Evolutionary conservation across 2,888 invertebrate species (phyloP).

Genomic region (Orchesella flavescens): DNA sequence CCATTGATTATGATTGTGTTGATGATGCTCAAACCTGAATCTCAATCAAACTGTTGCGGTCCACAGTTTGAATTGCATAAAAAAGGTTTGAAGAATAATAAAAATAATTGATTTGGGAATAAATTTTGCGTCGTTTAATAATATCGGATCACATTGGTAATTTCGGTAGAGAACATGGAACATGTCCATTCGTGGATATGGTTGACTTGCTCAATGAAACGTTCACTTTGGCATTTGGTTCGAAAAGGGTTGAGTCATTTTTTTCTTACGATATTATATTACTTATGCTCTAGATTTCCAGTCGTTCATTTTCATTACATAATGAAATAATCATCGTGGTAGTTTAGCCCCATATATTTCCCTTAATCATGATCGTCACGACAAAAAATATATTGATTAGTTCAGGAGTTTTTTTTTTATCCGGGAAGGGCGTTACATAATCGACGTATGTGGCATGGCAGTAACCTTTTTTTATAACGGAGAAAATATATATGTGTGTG

Average conservation of each 20-base stretch:
- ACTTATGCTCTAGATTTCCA: slow-evolving; percentile 25
- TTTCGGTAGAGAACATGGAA: no score
- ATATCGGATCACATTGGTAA: no score
- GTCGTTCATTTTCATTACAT: slow-evolving; percentile 35
- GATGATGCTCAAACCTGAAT: no score
- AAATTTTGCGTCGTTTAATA: no score
- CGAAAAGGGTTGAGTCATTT: slow-evolving; percentile 41
- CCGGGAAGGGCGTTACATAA: slow-evolving; percentile 41
- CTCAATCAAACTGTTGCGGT: no score
- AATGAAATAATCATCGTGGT: slow-evolving; percentile 44
- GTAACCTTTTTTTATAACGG: not conserved
- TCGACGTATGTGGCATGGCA: slow-evolving; percentile 14
- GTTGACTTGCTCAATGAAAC: slow-evolving; percentile 15
- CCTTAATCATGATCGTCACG: slow-evolving; percentile 32
- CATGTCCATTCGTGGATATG: slow-evolving; percentile 31
- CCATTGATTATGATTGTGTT: no score
- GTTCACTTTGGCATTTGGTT: not conserved
- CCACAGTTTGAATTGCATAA: no score
- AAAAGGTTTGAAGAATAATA: no score
- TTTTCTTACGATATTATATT: not conserved
- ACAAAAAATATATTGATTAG: slow-evolving; percentile 54
- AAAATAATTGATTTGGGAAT: no score
- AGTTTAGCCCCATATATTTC: not conserved
- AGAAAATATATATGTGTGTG: slow-evolving; percentile 32
- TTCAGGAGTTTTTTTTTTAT: slow-evolving; percentile 20